phyloP scores from a whole-genome alignment of 2,113 vertebrate species.

The Nycticebus coucang region DNA sequence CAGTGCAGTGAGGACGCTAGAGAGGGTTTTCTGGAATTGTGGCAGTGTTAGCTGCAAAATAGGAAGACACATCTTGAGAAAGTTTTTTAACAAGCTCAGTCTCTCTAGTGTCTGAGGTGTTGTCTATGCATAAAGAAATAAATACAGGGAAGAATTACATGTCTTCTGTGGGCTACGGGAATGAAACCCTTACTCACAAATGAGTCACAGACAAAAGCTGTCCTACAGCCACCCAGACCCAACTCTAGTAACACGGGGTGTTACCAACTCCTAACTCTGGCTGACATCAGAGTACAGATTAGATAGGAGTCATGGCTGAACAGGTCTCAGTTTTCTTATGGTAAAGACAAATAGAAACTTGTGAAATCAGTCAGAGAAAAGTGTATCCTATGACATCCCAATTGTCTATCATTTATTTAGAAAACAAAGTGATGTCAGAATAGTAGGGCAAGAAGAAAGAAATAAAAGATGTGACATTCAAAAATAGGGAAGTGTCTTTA shows the following conservation, averaged over 20 bases:
- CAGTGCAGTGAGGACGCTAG: not conserved
- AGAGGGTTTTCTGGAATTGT: not conserved
- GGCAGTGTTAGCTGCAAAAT: not conserved
- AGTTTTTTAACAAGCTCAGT: not conserved
- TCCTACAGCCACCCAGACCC: not conserved
- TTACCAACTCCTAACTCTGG: not conserved
- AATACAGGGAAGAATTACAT: not conserved
- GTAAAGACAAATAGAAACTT: constrained; percentile 43
- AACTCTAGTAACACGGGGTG: not conserved
- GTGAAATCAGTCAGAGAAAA: not conserved
- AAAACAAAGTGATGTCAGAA: not conserved
- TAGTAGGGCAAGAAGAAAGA: not conserved
- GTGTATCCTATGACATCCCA: not conserved
- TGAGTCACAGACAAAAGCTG: not conserved
- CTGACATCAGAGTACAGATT: not conserved
- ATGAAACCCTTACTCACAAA: constrained; percentile 22
- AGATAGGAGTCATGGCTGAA: not conserved
- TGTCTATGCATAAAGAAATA: not conserved
- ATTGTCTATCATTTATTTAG: not conserved
- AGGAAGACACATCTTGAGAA: not conserved
- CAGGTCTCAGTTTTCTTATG: not conserved
- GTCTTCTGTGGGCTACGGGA: not conserved
- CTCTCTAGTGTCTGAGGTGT: not conserved
- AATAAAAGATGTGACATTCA: not conserved
- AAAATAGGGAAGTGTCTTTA: not conserved